Conservation (phyloP, 2,888 invertebrate genomes). For the Philaethria dido region DNA sequence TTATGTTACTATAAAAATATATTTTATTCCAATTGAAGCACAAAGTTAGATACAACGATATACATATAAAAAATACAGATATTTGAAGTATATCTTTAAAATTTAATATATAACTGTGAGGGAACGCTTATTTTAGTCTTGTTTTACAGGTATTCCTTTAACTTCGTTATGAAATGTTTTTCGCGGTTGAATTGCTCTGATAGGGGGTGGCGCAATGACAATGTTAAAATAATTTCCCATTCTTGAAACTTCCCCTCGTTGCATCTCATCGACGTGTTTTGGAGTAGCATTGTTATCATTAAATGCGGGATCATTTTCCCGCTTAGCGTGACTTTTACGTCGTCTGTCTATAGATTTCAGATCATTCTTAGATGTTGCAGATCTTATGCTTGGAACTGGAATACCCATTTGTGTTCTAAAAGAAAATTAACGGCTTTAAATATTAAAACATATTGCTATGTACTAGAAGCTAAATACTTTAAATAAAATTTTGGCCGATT, state of each 20-base stretch:
- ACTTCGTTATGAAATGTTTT: conserved; percentile 62
- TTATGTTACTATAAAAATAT: no score
- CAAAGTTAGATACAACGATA: no score
- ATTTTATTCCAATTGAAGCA: no score
- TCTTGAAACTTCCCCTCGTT: conserved; percentile 67
- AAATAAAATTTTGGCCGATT: neutral
- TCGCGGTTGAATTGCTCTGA: conserved; percentile 71
- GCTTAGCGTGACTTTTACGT: conserved; percentile 53
- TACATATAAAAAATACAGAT: neutral
- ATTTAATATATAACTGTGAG: neutral
- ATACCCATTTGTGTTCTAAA: conserved; percentile 78
- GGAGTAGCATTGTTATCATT: conserved; percentile 52
- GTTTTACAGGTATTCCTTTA: conserved; percentile 54
- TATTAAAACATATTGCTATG: neutral
- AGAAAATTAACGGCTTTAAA: neutral
- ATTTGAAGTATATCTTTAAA: neutral
- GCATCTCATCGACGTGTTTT: conserved; percentile 57
- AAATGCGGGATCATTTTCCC: conserved; percentile 55
- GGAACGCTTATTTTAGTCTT: conserved; percentile 42
- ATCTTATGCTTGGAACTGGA: conserved; percentile 66
- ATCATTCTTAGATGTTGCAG: conserved; percentile 45
- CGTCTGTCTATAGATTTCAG: conserved; percentile 16
- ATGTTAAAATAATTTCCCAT: conserved; percentile 81
- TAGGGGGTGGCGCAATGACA: conserved; percentile 77
- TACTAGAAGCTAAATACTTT: no score